Evolutionary conservation across 2,888 invertebrate species (phyloP).

Genomic region (Diloba caeruleocephala): DNA sequence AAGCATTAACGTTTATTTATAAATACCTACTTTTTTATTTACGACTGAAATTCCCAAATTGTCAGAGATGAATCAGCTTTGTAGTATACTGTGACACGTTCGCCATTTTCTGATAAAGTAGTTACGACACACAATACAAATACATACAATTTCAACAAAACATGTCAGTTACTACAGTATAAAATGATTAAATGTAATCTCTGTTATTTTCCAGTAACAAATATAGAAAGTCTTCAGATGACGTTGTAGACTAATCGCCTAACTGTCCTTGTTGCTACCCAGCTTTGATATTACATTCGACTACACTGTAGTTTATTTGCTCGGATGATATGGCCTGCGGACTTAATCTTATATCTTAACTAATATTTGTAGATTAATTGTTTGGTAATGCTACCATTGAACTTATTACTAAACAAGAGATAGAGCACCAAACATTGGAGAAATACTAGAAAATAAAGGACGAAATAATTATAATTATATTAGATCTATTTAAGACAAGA

Average conservation of each 20-base stretch:
- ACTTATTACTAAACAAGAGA: too few relatives aligned
- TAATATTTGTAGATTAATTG: conserved; percentile 38
- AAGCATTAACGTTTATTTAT: too few relatives aligned
- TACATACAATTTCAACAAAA: conserved; percentile 22
- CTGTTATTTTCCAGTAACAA: conserved; percentile 44
- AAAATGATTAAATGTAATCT: conserved; percentile 33
- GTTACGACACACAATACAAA: conserved; percentile 9
- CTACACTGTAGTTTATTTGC: conserved; percentile 6
- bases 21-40: background rate
- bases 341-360: conserved; percentile 27
- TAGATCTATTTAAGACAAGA: too few relatives aligned
- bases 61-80: conserved; percentile 28
- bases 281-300: conserved; percentile 5
- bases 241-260: background rate
- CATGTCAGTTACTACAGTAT: conserved; percentile 16
- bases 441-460: too few relatives aligned
- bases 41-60: background rate
- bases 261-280: conserved; percentile 13
- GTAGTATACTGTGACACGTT: conserved; percentile 10
- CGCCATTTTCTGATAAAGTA: conserved; percentile 23
- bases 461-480: too few relatives aligned
- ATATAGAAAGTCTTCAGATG: conserved; percentile 11
- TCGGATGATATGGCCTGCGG: background rate
- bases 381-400: too few relatives aligned
- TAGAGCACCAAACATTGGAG: too few relatives aligned